Evolutionary conservation across 2,888 invertebrate genomes (phyloP).

Genomic region (Caenorhabditis sp.): DNA sequence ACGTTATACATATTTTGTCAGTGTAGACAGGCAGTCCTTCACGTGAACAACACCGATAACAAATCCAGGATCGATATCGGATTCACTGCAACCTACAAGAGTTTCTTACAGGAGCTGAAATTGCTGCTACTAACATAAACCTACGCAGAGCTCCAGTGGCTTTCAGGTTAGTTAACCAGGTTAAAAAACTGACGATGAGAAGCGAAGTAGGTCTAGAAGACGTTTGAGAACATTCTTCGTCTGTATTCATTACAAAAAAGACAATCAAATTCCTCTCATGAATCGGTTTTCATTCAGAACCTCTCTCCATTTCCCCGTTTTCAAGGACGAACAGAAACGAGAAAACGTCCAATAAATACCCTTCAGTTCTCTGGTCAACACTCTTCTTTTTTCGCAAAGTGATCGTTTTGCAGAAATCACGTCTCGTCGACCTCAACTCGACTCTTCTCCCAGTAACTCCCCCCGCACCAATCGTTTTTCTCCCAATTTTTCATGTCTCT

Average conservation of each 20-base stretch:
- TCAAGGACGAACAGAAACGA: conserved; percentile 30
- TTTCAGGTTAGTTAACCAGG: too few species aligned
- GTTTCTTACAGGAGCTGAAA: too few species aligned
- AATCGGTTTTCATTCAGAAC: neutral
- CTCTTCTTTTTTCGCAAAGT: conserved; percentile 8
- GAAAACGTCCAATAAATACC: conserved; percentile 22
- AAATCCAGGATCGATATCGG: neutral
- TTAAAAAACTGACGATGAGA: too few species aligned
- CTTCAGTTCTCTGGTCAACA: conserved; percentile 39
- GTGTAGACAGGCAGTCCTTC: neutral
- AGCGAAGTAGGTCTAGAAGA: neutral
- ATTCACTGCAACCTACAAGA: too few species aligned
- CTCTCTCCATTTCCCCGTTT: conserved; percentile 18
- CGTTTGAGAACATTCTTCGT: neutral
- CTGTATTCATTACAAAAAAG: neutral
- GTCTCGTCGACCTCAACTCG: conserved; percentile 39
- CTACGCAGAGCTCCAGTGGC: too few species aligned
- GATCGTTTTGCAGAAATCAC: conserved; percentile 57
- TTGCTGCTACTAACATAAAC: too few species aligned
- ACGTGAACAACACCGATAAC: conserved; percentile 12
- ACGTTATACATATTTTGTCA: neutral
- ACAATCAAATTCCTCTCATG: neutral
- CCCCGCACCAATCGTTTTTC: conserved; percentile 1
- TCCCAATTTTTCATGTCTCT: conserved; percentile 9
- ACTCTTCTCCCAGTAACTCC: conserved; percentile 31